phyloP scores from a whole-genome alignment of 2,797 vertebrate species.

The Brachyrhaphis roseni region DNA sequence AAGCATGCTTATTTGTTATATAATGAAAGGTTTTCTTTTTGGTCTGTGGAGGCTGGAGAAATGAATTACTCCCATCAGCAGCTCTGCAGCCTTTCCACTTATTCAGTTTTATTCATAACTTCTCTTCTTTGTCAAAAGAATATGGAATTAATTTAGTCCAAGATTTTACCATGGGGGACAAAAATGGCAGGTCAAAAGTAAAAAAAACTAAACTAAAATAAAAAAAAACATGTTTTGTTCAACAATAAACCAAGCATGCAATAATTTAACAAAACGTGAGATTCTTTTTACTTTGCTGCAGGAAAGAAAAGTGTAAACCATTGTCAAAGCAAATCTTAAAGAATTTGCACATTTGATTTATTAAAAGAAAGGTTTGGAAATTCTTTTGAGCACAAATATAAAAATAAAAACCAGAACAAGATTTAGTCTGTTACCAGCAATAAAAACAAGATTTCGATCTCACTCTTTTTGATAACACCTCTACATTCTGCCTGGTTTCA shows the following conservation, averaged over 20 bases:
- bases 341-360: neutral
- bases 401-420: neutral
- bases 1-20: neutral
- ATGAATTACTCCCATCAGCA: neutral
- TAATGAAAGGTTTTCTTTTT: conserved; percentile 17
- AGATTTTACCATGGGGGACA: neutral
- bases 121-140: neutral
- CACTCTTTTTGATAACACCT: neutral
- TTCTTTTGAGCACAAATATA: neutral
- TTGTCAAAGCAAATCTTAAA: neutral
- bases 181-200: neutral
- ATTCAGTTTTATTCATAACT: neutral
- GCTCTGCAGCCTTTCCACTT: neutral
- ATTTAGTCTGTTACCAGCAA: neutral
- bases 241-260: neutral
- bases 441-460: neutral
- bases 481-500: neutral
- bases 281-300: neutral
- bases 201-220: neutral
- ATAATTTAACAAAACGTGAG: neutral
- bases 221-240: neutral
- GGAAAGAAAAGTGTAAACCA: neutral
- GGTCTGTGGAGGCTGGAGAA: neutral
- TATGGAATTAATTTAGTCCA: neutral
- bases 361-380: neutral